Base-by-base conservation (phyloP, 2,797 vertebrate genomes). In the Peromyscus aztecus region DNA sequence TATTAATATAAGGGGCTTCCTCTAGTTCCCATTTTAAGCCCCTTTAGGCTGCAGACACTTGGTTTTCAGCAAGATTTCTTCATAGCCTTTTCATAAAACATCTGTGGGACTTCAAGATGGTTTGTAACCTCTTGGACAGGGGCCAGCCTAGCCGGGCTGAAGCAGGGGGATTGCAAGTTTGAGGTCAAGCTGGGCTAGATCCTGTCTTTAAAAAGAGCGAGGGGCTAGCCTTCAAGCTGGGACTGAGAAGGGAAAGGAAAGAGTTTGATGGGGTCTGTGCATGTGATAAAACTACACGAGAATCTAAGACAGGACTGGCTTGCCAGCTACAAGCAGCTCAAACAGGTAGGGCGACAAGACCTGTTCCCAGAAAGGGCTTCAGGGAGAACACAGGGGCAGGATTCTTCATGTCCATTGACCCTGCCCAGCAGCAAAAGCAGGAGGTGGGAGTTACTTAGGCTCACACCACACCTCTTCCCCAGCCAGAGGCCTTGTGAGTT, bases 11-110 rank as follows among this genome's bases (percentile, higher is more conserved):
- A 55, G 96, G 80, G n/a, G 75, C 96, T 11, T 1, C 27, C 11
- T 96, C 93, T 93, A 43, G 77, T 61, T 95, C 76, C 0, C 0
- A 12, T 78, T 75, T 84, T 65, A 96, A 93, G 89, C 65, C 49
- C 7, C 49, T 67, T 91, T 13, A 81, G 71, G 80, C 23, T 6
- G 5, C 46, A 52, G 19, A 46, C 8, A 13, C 49, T 19, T 63
- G 27, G 49, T 46, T 63, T 73, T n/a, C 40, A 37, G 14, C 37
- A 23, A 13, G n/a, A 12, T 13, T 88, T 89, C 71, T 81, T 34
- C 21, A 21, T 29, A 49, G 34, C 8, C 37, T 85, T 94, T 57
- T 43, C 17, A 5, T 27, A 40, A 77, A 84, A 78, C 29, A 67
- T 10, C 65, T 31, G 0, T 55, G 19, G 21, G 82, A 71, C 37